Evolutionary conservation across 2,113 vertebrate species (phyloP).

Genomic region (Lycaon pictus): DNA sequence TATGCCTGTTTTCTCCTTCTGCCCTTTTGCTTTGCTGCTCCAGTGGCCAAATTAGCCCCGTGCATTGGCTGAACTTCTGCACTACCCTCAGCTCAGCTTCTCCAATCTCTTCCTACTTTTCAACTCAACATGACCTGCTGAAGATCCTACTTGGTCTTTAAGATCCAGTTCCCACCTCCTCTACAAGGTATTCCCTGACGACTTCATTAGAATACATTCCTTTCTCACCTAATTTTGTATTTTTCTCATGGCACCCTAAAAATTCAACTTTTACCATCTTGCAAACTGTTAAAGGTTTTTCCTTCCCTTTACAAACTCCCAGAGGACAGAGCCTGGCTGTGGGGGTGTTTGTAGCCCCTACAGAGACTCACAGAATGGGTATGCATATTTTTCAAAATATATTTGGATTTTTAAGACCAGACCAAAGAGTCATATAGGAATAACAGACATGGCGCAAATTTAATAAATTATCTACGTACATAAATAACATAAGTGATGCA

Average conservation of each 20-base stretch:
- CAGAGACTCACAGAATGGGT: neutral
- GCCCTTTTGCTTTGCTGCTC: no score
- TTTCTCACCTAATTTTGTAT: neutral
- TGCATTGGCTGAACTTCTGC: rapidly evolving
- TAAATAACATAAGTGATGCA: neutral
- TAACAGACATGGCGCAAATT: neutral
- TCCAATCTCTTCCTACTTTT: neutral
- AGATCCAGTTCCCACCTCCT: neutral
- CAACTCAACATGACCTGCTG: neutral
- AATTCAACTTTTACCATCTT: neutral
- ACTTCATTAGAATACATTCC: neutral
- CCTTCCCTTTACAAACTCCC: neutral
- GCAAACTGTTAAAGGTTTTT: neutral
- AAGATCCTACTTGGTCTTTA: neutral
- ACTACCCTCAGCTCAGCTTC: neutral
- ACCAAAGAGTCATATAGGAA: neutral
- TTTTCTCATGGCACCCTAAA: neutral
- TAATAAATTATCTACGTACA: neutral
- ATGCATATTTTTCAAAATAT: neutral
- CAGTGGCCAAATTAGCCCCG: neutral
- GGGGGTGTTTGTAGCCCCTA: neutral
- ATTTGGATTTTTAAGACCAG: constrained; percentile 3
- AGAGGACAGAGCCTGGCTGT: neutral
- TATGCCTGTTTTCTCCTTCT: neutral
- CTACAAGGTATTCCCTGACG: neutral